These are phyloP conservation scores for Lepidocyrtinus sp. DNA, from an alignment of 2,888 invertebrate species.

Conservation along the genomic window DNA sequence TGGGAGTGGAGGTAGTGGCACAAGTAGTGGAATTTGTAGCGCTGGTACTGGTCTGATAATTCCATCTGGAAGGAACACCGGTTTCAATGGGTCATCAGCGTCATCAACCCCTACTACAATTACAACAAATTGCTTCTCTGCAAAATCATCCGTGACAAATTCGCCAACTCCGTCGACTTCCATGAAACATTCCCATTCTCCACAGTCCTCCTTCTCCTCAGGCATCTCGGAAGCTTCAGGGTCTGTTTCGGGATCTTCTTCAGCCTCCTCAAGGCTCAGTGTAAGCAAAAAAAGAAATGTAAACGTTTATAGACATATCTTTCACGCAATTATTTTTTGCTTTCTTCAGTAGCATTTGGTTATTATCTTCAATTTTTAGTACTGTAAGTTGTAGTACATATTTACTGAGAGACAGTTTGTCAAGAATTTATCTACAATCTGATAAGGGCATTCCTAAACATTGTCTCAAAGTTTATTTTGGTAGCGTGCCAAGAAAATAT, in stretches of 20 bases:
- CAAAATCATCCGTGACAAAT: slow-evolving; percentile 57
- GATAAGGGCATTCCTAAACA: slow-evolving; percentile 51
- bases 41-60: not conserved
- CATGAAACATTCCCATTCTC: slow-evolving; percentile 63
- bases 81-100: slow-evolving; percentile 41
- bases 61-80: not conserved
- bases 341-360: too few species aligned
- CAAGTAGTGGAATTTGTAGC: slow-evolving; percentile 28
- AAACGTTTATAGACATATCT: too few species aligned
- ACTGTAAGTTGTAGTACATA: too few species aligned
- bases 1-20: slow-evolving; percentile 37
- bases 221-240: slow-evolving; percentile 66
- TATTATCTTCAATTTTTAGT: too few species aligned
- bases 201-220: slow-evolving; percentile 64
- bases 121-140: slow-evolving; percentile 54
- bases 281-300: slow-evolving; percentile 48
- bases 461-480: slow-evolving; percentile 51
- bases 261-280: slow-evolving; percentile 65
- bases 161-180: slow-evolving; percentile 49
- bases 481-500: slow-evolving; percentile 44
- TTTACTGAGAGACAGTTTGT: slow-evolving; percentile 25
- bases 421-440: slow-evolving; percentile 52
- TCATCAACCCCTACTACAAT: slow-evolving; percentile 43
- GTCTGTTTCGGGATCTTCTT: slow-evolving; percentile 59
- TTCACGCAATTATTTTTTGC: too few species aligned